Base-by-base conservation (phyloP, 2,113 vertebrate genomes). In the Perca fluviatilis region DNA sequence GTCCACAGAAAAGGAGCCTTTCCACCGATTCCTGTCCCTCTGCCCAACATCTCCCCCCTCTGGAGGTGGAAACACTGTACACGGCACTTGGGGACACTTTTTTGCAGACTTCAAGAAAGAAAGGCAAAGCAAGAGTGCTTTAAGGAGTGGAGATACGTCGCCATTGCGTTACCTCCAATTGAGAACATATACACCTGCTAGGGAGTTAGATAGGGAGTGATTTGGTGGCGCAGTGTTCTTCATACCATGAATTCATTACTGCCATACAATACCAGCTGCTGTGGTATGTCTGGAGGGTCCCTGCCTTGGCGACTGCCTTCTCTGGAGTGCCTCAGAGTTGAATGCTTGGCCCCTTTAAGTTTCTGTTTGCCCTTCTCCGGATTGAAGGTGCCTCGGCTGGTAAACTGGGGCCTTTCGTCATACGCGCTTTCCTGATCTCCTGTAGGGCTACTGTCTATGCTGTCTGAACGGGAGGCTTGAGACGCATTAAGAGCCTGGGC, bases 201-300 rank as follows among this genome's bases (percentile, higher is more conserved):
- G 69, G 80, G 83, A 77, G 81, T 60, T 75, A 57, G 56, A 73
- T 27, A 82, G 74, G 81, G 78, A 80, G 71, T 78, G 75, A 72
- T 88, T 86, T 84, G 80, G 76, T 83, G 80, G 58, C 60, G 66
- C 73, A 63, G 60, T 33, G 85, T 90, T 88, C 91, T 91, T 99
- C 96, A 99, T 85, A 99, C 98, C 98, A 99, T 99, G 93, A 99
- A 99, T 91, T 99, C 98, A 2, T 98, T 98, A 86, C 89, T 98
- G 86, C 97, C 97, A 74, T 97, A 97, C 75, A 97, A 88, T 69
- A 98, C 94, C 9, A 96, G 88, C 86, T 96, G 96, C 86, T 96
- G 97, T 21, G 95, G 0, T 0, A 96, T 79, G 64, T 98, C 97
- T 0, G 96, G 82, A 23, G 92, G 91, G 54, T 97, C 97, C 79